Evolutionary conservation across 2,888 invertebrate genomes (phyloP), one percentile per base, ranked within the genome.

Genomic region (Catonia carolina): DNA sequence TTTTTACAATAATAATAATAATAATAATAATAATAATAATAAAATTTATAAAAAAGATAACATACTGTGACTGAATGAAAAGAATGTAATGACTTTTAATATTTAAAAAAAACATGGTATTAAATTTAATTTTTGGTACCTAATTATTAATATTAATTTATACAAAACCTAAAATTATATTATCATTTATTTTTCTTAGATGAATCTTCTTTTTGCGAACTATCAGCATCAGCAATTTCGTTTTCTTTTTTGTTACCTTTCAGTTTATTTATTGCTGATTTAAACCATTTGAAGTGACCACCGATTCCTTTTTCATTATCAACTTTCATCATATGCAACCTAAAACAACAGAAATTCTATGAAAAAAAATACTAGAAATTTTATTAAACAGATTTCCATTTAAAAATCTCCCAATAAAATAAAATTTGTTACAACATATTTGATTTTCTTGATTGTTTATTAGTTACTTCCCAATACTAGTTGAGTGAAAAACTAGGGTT

Each of bases 261-360:
- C 42, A 42, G 18, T 18, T 42, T 45, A 45, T 27, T 45, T n/a
- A 45, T 10, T 1, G 45, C 45, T 22, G 2, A 14, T 23, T 20
- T 17, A 10, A 18, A n/a, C 20, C 45, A 18, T 45, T 45, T 45
- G 23, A 45, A 18, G 23, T 18, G 27, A 14, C 45, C 45, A 45
- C 45, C 45, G 22, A 58, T 49, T 22, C 53, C 58, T 18, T 48
- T 53, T 15, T 39, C 49, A 18, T 49, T 47, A 10, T 37, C 48
- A 15, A 27, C 35, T 48, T 58, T 58, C 20, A 53, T 53, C 53
- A 58, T 27, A n/a, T 53, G 58, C 33, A 58, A 50, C 23, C 58
- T 58, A 53, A 8, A 36, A 17, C 15, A 27, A 49, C 48, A 45
- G 14, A 37, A 33, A 45, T n/a, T n/a, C n/a, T n/a, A 33, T 53